These are phyloP conservation scores for Microctenopoma steveboyesi DNA, from an alignment of 2,797 vertebrate species.

Conservation along the genomic window DNA sequence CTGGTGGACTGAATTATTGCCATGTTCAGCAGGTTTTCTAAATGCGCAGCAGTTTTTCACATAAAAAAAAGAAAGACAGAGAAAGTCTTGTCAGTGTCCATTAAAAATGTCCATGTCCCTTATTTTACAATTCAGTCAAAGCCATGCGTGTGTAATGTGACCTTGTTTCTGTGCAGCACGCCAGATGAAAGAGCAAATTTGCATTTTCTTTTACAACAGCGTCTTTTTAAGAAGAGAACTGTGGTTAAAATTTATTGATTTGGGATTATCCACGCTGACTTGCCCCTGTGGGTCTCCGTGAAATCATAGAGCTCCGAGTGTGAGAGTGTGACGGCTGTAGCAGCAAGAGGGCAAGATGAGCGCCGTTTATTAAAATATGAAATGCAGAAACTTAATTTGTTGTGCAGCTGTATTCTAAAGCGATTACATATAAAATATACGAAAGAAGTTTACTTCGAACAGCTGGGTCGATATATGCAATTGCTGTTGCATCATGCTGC, in stretches of 20 bases:
- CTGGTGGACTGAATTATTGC: constrained; percentile 33
- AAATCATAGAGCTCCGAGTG: not conserved
- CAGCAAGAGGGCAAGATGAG: too few species aligned
- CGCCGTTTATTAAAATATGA: too few species aligned
- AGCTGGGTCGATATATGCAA: too few species aligned
- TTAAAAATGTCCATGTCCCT: constrained; percentile 12
- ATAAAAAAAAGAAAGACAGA: not conserved
- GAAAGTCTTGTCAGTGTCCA: constrained; percentile 3
- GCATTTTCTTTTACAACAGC: not conserved
- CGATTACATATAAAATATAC: too few species aligned
- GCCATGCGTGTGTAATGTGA: constrained; percentile 11
- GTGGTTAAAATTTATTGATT: constrained; percentile 10
- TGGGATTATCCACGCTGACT: constrained; percentile 14
- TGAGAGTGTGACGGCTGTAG: not conserved
- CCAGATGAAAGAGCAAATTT: not conserved
- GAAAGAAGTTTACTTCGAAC: too few species aligned
- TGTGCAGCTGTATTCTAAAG: too few species aligned
- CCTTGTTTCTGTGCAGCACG: constrained; percentile 9
- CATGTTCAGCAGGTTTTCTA: constrained; percentile 17
- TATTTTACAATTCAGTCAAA: constrained; percentile 19
- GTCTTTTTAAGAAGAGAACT: not conserved
- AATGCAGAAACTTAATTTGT: too few species aligned
- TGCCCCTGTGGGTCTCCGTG: not conserved
- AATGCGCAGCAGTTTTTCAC: constrained; percentile 5
- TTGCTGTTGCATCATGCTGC: too few species aligned